These are phyloP conservation scores for Triplophysa dalaica DNA, from an alignment of 2,113 vertebrate species.

Conservation along the genomic window DNA sequence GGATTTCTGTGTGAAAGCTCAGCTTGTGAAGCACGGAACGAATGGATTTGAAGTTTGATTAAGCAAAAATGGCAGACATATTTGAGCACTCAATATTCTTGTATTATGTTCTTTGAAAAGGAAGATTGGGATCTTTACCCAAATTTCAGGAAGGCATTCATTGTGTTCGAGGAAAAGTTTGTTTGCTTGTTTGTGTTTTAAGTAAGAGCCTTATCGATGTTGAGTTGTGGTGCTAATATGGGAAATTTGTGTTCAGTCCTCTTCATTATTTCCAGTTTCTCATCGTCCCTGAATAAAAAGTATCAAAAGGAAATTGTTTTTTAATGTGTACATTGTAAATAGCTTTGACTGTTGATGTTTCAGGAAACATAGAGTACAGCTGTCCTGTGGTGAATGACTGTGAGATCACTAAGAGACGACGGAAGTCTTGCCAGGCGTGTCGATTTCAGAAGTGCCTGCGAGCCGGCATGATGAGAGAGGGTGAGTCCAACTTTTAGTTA, in stretches of 20 bases:
- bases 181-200: background rate
- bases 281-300: too few relatives aligned
- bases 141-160: too few relatives aligned
- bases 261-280: too few relatives aligned
- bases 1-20: constrained; percentile 61
- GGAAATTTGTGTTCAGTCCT: background rate
- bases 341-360: constrained; percentile 35
- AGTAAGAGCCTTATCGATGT: background rate
- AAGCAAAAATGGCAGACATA: background rate
- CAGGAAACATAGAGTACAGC: constrained; percentile 77
- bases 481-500: constrained; percentile 50
- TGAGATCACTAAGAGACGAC: constrained; percentile 74
- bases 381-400: constrained; percentile 72
- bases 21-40: constrained; percentile 31
- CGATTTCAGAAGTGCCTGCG: constrained; percentile 76
- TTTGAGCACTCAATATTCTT: background rate
- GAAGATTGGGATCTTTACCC: too few relatives aligned
- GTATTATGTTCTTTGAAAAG: too few relatives aligned
- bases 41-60: constrained; percentile 10
- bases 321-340: background rate
- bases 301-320: background rate
- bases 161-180: background rate
- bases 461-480: constrained; percentile 76
- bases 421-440: constrained; percentile 77
- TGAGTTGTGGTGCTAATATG: background rate